Evolutionary conservation across 2,113 vertebrate genomes (phyloP), one percentile per base, ranked within the genome.

Genomic region (Pluvialis apricaria): DNA sequence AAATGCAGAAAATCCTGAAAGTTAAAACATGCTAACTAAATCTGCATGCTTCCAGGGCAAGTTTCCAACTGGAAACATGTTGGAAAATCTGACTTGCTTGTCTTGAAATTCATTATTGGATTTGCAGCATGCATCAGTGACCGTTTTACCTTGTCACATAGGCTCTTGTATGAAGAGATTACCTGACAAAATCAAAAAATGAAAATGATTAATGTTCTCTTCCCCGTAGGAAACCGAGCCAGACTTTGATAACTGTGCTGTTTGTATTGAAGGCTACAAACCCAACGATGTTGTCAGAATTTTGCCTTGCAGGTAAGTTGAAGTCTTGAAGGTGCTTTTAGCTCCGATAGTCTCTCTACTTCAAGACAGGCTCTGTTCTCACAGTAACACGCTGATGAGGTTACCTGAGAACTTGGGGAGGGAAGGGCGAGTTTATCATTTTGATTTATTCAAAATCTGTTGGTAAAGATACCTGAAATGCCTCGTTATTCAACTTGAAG

Each of bases 201-300:
- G 4, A 73, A 55, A 89, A 40, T 89, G 4, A 68, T 91, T 5
- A 84, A 92, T 89, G 28, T 90, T 96, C 68, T 97, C 61, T 97
- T 83, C 97, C 40, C 97, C 97, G 45, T 96, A 99, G 99, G 99
- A 99, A 98, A 99, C 98, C 1, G 99, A 99, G 94, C 97, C 98
- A 3, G 99, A 99, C 95, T 99, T 99, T 97, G 99, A 99, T 98
- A 99, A 99, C 98, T 99, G 99, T 83, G 99, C 99, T 9, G 99
- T 99, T 92, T 99, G 99, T 94, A 99, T 99, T 45, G 99, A 99
- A 98, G 99, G 99, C 69, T 99, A 99, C 97, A 99, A 99, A 92
- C 98, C 99, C 52, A 99, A 99, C 69, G 99, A 99, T 47, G 98
- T 99, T 51, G 99, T 99, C 21, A 98, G 99, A 97, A 99, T 99